These are phyloP conservation scores for Calameuta idolon DNA, from an alignment of 2,888 invertebrate species.

Conservation along the genomic window DNA sequence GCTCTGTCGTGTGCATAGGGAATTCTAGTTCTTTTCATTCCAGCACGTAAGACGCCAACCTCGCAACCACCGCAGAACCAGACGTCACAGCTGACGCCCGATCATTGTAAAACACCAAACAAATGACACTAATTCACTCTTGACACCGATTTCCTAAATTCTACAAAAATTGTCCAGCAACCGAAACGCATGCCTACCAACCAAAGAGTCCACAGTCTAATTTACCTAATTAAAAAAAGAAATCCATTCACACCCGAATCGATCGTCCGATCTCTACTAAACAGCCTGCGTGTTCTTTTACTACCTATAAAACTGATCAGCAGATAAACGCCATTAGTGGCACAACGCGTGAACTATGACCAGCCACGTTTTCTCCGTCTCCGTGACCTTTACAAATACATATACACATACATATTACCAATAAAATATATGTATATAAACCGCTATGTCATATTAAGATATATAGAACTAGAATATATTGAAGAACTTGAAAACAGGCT, in stretches of 20 bases:
- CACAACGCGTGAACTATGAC: not conserved
- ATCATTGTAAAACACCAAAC: too few relatives aligned
- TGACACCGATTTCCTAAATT: not conserved
- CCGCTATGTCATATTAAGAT: not conserved
- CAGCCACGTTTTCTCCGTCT: not conserved
- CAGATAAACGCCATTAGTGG: not conserved
- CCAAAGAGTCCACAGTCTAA: not conserved
- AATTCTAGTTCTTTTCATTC: too few relatives aligned
- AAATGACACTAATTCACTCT: not conserved
- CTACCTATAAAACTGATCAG: not conserved
- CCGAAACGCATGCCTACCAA: not conserved
- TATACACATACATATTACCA: too few relatives aligned
- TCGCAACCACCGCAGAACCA: too few relatives aligned
- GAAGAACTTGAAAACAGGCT: not conserved
- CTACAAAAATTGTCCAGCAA: not conserved
- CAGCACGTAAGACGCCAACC: too few relatives aligned
- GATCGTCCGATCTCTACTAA: not conserved
- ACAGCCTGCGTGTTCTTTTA: not conserved
- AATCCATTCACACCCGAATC: not conserved
- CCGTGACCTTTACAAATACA: too few relatives aligned
- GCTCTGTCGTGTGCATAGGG: too few relatives aligned
- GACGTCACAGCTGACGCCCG: too few relatives aligned
- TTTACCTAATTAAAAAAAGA: not conserved
- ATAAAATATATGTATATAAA: not conserved
- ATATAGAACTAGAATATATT: not conserved